Base-by-base conservation (phyloP, 2,888 invertebrate genomes). In the Stenodema calcarata region DNA sequence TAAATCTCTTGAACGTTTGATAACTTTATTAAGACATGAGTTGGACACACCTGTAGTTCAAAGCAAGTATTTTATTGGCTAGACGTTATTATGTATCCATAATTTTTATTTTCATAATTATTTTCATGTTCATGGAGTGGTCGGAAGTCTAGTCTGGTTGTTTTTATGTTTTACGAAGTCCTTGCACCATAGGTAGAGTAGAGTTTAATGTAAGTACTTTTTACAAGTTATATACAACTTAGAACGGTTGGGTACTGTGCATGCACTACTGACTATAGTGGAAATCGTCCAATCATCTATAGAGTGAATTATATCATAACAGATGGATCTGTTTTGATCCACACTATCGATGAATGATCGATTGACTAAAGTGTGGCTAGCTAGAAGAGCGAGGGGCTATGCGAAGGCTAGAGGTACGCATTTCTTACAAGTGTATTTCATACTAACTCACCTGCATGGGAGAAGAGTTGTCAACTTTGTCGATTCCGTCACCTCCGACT, bases 401-500 rank as follows among this genome's bases (percentile, higher is more conserved):
- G 11, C 11, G 62, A 23, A 62, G 62, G 7, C 62, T 62, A 62
- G n/a, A n/a, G n/a, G n/a, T 23, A 47, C 12, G 62, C 23, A 23
- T 62, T 62, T 23, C 3, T 62, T 62, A 6, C 23, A 0, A 27
- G 62, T 7, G 62, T 11, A 23, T 62, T 9, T 2, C 62, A 23
- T 11, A 12, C 9, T 27, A 44, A 87, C 90, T 91, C 94, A 97
- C 97, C 96, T 96, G 97, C 95, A 97, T 95, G 87, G 97, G 96
- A 23, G 95, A 95, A 23, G 91, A 90, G 88, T 95, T 95, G 90
- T 95, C 96, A 81, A 91, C 91, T 91, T 96, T 96, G 92, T 97
- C 97, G 87, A 97, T 96, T 92, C 97, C 97, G 91, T 97, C 97
- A 91, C 97, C 96, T 87, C 96, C 96, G 90, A 96, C 96, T 90